Evolutionary conservation across 2,888 invertebrate genomes (phyloP).

Genomic region (Seira sanloemensis): DNA sequence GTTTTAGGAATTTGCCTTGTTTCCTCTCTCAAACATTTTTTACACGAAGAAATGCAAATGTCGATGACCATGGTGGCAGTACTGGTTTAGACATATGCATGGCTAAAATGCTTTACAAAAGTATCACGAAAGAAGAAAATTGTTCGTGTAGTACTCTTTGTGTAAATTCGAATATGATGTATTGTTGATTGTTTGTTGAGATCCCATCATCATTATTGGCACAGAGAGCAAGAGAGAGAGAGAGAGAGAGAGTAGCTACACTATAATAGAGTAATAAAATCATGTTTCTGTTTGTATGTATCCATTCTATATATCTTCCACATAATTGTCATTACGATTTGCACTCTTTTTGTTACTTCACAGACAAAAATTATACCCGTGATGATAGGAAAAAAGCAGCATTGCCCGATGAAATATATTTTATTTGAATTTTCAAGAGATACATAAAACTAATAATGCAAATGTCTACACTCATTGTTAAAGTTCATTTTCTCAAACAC

Average conservation of each 20-base stretch:
- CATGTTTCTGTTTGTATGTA: constrained; percentile 8
- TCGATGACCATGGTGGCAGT: neutral
- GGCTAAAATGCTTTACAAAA: neutral
- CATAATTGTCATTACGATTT: constrained; percentile 49
- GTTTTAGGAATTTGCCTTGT: constrained; percentile 58
- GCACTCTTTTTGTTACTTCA: neutral
- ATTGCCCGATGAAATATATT: neutral
- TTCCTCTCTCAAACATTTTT: constrained; percentile 35
- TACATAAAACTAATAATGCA: constrained; percentile 4
- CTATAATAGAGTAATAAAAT: constrained; percentile 4
- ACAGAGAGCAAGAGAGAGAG: no score
- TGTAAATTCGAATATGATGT: constrained; percentile 63
- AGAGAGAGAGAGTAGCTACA: no score
- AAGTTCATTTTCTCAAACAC: neutral
- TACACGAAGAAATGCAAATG: constrained; percentile 25
- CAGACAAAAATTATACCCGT: neutral
- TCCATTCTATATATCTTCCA: neutral
- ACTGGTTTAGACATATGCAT: no score
- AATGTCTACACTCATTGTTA: neutral
- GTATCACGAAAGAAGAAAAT: constrained; percentile 42
- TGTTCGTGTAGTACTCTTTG: constrained; percentile 51
- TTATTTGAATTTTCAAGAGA: constrained; percentile 5
- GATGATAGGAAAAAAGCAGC: neutral
- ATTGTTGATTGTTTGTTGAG: constrained; percentile 62
- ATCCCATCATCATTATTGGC: constrained; percentile 32